These are phyloP conservation scores for Musca domestica DNA, from an alignment of 1,140 invertebrate species.

Conservation along the genomic window DNA sequence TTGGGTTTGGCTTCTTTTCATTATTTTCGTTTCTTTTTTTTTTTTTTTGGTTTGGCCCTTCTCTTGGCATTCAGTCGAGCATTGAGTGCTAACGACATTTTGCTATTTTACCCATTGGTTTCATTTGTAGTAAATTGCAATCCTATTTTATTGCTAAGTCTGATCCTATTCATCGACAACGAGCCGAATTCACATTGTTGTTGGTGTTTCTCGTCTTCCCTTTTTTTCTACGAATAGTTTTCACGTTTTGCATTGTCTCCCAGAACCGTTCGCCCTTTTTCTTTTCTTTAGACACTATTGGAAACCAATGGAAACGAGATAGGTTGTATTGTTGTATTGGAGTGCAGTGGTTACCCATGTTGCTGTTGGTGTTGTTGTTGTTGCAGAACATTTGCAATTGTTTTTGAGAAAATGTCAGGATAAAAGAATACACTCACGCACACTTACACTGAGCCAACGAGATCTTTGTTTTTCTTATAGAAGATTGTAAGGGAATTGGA, in stretches of 20 bases:
- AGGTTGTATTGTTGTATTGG: neutral
- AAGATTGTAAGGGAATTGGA: neutral
- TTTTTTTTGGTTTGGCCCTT: neutral
- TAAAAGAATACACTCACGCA: constrained; percentile 1
- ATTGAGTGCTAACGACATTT: constrained; percentile 52
- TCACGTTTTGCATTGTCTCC: constrained; percentile 1
- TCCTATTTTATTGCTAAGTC: constrained; percentile 23
- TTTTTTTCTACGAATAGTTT: constrained; percentile 8
- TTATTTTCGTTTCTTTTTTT: neutral
- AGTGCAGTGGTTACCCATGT: neutral
- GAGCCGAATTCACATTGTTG: neutral
- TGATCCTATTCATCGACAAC: neutral
- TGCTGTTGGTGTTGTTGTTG: neutral
- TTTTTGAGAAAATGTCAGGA: constrained; percentile 1
- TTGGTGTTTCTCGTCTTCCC: constrained; percentile 2
- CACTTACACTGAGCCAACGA: neutral
- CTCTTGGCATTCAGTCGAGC: constrained; percentile 24
- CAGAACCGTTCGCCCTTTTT: constrained; percentile 3
- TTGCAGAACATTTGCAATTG: constrained; percentile 15
- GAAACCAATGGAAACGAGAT: neutral
- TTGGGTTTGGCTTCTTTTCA: neutral
- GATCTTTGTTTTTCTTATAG: constrained; percentile 18
- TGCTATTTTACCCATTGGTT: constrained; percentile 53
- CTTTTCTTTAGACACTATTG: neutral
- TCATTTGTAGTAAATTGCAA: constrained; percentile 40